Conservation (phyloP, 2,797 vertebrate species). For the Urocyon cinereoargenteus region DNA sequence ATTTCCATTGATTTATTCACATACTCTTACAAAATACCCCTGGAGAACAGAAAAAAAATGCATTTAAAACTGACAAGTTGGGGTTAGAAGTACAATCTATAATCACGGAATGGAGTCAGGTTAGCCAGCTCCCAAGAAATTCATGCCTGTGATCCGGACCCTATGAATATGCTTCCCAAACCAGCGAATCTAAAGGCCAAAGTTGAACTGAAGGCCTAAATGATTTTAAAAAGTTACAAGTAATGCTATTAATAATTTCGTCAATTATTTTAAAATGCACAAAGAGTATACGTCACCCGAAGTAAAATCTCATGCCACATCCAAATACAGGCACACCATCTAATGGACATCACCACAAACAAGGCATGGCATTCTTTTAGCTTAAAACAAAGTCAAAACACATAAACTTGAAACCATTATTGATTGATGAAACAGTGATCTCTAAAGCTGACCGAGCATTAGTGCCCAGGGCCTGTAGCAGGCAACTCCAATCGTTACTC, state of each 20-base stretch:
- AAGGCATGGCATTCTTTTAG: not conserved
- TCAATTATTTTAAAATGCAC: not conserved
- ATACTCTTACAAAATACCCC: conserved; percentile 16
- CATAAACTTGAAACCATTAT: not conserved
- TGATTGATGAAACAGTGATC: not conserved
- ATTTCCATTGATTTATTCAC: conserved; percentile 64
- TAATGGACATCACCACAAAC: not conserved
- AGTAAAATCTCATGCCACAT: not conserved
- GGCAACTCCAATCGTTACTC: not conserved
- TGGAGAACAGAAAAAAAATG: conserved; percentile 52
- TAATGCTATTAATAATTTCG: not conserved
- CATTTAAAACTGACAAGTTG: conserved; percentile 44
- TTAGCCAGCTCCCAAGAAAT: not conserved
- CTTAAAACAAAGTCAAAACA: conserved; percentile 29
- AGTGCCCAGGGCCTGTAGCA: not conserved
- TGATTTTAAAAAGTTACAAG: not conserved
- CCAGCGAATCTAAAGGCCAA: not conserved
- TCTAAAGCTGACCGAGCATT: not conserved
- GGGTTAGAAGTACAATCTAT: conserved; percentile 16
- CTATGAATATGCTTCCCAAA: not conserved
- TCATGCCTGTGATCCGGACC: not conserved
- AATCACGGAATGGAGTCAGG: not conserved
- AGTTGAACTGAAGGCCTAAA: not conserved
- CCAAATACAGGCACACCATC: not conserved
- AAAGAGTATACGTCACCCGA: not conserved